Base-by-base conservation (phyloP, 1,140 invertebrate genomes). In the Drosophila auraria region DNA sequence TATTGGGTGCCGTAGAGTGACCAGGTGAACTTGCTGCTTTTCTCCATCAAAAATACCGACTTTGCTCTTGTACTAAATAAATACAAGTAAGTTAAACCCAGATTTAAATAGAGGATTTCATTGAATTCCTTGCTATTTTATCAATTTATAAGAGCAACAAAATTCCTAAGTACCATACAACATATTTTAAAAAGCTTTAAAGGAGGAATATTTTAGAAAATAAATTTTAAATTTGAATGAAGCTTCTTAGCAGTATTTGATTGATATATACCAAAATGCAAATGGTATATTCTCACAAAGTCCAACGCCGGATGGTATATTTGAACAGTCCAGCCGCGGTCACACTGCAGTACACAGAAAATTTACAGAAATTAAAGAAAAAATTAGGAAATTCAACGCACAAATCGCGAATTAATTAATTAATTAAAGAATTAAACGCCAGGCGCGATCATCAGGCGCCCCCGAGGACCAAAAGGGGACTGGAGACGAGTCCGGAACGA, bases 261-360 rank as follows among this genome's bases (percentile, higher is more conserved):
- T 12, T 25, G 14, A 36, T 57, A 57, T 40, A 57, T 57, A 57
- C 36, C 54, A 7, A 14, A 25, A 1, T 3, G 11, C 2, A 25
- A 57, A n/a, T 2, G 36, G 64, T 68, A 65, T 65, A n/a, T 38
- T 30, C 2, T 5, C 3, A 30, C 38, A 20, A 57, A 51, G n/a
- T 17, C 6, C 20, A 40, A 15, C 14, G n/a, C 33, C 40, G 38
- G 47, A 44, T 20, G 47, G 57, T 61, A 74, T 51, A 9, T 66
- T 42, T 33, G 7, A 40, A 33, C 45, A 68, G 45, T 50, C 25
- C 15, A 12, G 44, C 50, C 44, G 36, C 66, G 70, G 68, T 60
- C 70, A 73, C 70, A 73, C 68, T 72, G 56, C 66, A 72, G 82
- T 84, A 84, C 82, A 84, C 82, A 84, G 82, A 87, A 87, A 87